These are phyloP conservation scores for Cantharis flavilabris DNA, from an alignment of 2,888 invertebrate genomes.

Conservation along the genomic window DNA sequence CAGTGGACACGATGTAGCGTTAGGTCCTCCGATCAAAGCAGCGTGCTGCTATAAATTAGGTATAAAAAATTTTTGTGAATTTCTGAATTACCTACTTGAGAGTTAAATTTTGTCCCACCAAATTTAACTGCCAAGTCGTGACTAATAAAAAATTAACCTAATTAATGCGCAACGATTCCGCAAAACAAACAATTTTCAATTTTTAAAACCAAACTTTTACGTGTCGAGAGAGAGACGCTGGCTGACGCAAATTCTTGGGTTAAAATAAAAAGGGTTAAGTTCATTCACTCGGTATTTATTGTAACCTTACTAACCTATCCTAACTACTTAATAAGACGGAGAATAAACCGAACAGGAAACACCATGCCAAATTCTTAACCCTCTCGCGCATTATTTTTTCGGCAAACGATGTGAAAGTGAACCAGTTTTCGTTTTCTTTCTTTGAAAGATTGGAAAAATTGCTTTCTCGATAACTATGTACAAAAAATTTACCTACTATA, in stretches of 20 bases:
- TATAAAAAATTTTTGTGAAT: neutral
- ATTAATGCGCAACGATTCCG: neutral
- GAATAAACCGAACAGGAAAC: neutral
- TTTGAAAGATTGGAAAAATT: neutral
- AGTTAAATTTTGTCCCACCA: neutral
- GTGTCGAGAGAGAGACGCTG: neutral
- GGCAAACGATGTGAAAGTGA: neutral
- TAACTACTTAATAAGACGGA: conserved; percentile 40
- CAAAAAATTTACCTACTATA: neutral
- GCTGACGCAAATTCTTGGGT: conserved; percentile 12
- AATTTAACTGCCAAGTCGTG: neutral
- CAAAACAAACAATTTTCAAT: neutral
- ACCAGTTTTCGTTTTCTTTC: neutral
- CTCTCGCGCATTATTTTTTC: neutral
- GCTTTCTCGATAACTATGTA: neutral
- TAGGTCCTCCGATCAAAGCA: conserved; percentile 89
- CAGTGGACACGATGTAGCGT: conserved; percentile 89
- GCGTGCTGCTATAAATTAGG: conserved; percentile 85
- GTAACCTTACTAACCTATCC: conserved; percentile 54
- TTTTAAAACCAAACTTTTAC: neutral
- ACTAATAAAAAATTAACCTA: neutral
- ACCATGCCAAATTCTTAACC: neutral
- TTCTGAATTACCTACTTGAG: neutral
- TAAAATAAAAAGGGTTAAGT: conserved; percentile 39
- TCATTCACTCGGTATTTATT: conserved; percentile 55